Evolutionary conservation across 2,113 vertebrate species (phyloP).

Genomic region (Neodon shergylaensis): DNA sequence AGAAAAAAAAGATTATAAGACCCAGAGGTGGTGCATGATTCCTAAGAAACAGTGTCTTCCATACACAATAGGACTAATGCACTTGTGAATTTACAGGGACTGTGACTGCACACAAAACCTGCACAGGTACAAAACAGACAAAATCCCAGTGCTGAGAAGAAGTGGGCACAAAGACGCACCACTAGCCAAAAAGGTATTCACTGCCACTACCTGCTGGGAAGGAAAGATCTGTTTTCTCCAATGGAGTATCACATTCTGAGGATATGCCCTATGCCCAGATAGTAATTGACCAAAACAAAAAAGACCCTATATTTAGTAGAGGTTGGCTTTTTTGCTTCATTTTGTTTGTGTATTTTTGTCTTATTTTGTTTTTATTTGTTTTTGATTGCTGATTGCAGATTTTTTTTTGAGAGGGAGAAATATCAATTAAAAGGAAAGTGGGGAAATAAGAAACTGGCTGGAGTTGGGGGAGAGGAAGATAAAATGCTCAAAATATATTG

Average conservation of each 20-base stretch:
- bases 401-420: background rate
- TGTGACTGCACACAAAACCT: background rate
- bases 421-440: background rate
- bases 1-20: background rate
- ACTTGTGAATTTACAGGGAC: background rate
- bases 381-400: background rate
- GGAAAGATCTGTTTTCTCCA: background rate
- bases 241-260: background rate
- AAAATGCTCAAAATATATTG: background rate
- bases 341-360: background rate
- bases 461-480: background rate
- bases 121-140: background rate
- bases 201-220: background rate
- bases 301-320: background rate
- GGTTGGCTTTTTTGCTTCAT: background rate
- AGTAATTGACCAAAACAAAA: background rate
- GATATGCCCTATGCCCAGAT: too few species aligned
- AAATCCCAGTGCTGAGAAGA: background rate
- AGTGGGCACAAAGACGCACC: background rate
- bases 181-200: background rate
- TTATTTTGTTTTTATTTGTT: background rate
- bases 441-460: background rate
- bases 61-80: background rate
- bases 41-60: background rate
- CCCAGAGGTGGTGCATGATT: background rate